Conservation (phyloP, 1,140 invertebrate genomes). For the Atta cephalotes region DNA sequence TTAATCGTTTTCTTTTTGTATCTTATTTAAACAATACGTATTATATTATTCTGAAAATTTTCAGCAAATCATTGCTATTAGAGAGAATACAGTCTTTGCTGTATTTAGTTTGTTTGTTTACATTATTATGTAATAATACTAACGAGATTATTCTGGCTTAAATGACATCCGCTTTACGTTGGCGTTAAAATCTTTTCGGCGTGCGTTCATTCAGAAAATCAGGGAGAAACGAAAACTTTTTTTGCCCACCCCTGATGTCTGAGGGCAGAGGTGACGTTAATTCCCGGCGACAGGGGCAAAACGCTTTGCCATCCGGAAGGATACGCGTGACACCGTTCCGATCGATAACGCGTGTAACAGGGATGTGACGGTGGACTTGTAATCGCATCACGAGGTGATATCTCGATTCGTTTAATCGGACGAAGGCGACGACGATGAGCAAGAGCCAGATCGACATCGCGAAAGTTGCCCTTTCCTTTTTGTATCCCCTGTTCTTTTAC, state of each 20-base stretch:
- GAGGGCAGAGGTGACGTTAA: conserved; percentile 50
- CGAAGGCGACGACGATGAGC: conserved; percentile 38
- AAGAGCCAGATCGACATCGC: conserved; percentile 30
- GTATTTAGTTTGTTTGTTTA: background rate
- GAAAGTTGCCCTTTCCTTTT: conserved; percentile 23
- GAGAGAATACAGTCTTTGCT: background rate
- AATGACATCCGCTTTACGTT: background rate
- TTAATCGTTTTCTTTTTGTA: background rate
- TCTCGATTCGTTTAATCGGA: conserved; percentile 66
- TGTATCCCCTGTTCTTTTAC: conserved; percentile 14
- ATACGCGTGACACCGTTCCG: conserved; percentile 61
- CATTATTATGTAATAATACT: background rate
- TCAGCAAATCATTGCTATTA: background rate
- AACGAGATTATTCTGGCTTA: background rate
- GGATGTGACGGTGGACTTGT: conserved; percentile 27
- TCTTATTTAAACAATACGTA: background rate
- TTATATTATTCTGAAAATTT: background rate
- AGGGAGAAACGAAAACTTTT: conserved; percentile 20
- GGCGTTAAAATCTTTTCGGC: conserved; percentile 25
- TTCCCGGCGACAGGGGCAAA: conserved; percentile 51
- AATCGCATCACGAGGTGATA: conserved; percentile 54
- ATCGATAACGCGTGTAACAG: conserved; percentile 62
- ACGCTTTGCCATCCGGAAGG: conserved; percentile 41
- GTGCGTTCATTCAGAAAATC: conserved; percentile 30
- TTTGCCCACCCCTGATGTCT: background rate